Evolutionary conservation across 2,797 vertebrate genomes (phyloP), one percentile per base, ranked within the genome.

Genomic region (Podarcis lilfordi): DNA sequence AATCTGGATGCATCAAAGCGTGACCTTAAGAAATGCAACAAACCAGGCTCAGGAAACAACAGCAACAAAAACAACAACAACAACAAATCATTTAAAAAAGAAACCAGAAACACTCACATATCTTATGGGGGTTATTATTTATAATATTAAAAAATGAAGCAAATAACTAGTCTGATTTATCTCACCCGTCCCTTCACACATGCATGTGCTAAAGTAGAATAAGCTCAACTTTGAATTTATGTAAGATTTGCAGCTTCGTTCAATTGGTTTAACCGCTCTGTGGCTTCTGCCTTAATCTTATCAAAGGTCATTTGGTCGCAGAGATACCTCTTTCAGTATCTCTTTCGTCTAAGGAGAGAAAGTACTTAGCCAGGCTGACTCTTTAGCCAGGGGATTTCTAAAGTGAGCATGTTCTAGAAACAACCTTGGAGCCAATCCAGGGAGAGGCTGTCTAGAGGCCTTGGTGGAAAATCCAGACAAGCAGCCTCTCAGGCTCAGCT

Each of bases 271-370:
- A 15, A 77, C 50, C n/a, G 15, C 61, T 80, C n/a, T 72, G 35
- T 71, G 45, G 82, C 69, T 55, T 80, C 13, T 11, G 8, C 72
- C 27, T 32, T 84, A 90, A 66, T 79, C 74, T 75, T 50, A 77
- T 69, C 37, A 88, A 66, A 91, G 72, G n/a, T 78, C 37, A 32
- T 77, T 91, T 82, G 3, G 37, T 72, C n/a, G 19, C 23, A 23
- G n/a, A 55, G 72, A 74, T 81, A 59, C 23, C 37, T 81, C 55
- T 81, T 81, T n/a, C 64, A 86, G 9, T 68, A 45, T 68, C 74
- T 23, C 8, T 76, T 93, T 74, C 87, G 27, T 84, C 84, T 23
- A 80, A 77, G 61, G 29, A 5, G 84, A 93, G 59, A 91, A 45
- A 83, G 80, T 59, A n/a, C 6, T 13, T n/a, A 84, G 61, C 40